These are phyloP conservation scores for Tinamus major DNA, from an alignment of 2,797 vertebrate genomes.

Conservation along the genomic window DNA sequence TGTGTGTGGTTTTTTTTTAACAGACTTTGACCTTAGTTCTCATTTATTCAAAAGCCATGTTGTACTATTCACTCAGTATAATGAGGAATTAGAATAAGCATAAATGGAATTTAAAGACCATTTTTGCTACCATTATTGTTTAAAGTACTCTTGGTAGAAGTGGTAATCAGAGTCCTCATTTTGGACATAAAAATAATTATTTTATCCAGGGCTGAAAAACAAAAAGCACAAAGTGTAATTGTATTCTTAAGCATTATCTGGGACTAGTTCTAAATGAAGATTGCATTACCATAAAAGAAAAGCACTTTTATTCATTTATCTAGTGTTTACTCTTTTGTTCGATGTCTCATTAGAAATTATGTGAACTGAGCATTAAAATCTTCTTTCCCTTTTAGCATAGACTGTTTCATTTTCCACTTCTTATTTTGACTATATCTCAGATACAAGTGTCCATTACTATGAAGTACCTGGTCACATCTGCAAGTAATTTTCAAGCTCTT, in stretches of 20 bases:
- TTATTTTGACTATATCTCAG: background rate
- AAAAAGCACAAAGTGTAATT: background rate
- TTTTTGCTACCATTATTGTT: background rate
- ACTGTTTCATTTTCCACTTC: background rate
- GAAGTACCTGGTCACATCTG: background rate
- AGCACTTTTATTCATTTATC: background rate
- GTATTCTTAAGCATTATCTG: background rate
- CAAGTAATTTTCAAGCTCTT: conserved; percentile 19
- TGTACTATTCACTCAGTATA: background rate
- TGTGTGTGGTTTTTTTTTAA: background rate
- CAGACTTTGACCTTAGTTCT: background rate
- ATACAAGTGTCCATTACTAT: background rate
- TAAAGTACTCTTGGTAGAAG: background rate
- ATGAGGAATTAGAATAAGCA: conserved; percentile 4
- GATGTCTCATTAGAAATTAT: background rate
- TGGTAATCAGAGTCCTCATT: background rate
- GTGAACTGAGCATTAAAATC: background rate
- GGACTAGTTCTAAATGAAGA: background rate
- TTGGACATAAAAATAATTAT: conserved; percentile 5
- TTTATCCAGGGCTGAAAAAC: background rate
- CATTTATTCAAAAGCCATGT: background rate
- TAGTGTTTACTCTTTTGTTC: background rate
- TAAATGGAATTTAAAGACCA: background rate
- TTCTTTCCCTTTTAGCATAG: background rate
- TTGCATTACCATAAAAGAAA: background rate